Percentiles rank a stretch among this genome's conserved stretches.
phyloP scores from a whole-genome alignment of 2,888 invertebrate genomes.

The Acheta domesticus region DNA sequence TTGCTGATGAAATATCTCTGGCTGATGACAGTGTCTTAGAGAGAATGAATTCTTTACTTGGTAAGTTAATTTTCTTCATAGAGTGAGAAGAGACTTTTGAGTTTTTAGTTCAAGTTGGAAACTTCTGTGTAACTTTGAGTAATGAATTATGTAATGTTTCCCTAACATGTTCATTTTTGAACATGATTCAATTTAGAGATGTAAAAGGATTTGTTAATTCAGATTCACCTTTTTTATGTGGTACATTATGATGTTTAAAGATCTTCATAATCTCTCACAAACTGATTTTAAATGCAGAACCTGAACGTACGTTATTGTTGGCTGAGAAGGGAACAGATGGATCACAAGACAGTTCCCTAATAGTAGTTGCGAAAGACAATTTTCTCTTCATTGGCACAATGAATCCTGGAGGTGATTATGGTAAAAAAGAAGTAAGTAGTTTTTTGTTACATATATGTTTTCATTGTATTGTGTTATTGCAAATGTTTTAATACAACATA shows the following conservation, averaged over 20 bases:
- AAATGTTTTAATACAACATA: not conserved
- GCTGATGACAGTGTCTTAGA: conserved; percentile 98
- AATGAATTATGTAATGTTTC: too few species aligned
- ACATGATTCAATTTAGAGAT: too few species aligned
- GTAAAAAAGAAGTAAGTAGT: conserved; percentile 81
- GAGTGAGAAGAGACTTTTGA: not conserved
- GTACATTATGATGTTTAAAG: too few species aligned
- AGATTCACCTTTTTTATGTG: too few species aligned
- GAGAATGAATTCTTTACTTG: conserved; percentile 89
- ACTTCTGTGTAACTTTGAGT: too few species aligned
- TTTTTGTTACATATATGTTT: not conserved
- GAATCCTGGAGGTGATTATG: conserved; percentile 99
- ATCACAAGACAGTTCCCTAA: conserved; percentile 54
- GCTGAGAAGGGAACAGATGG: conserved; percentile 85
- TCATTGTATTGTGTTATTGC: not conserved
- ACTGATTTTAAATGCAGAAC: conserved; percentile 55
- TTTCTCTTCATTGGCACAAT: conserved; percentile 96
- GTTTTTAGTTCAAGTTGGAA: not conserved
- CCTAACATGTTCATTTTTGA: too few species aligned
- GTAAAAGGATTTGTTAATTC: too few species aligned
- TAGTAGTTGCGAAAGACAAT: conserved; percentile 57
- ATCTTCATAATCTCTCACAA: too few species aligned
- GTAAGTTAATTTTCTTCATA: conserved; percentile 42
- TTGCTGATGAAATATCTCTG: conserved; percentile 97
- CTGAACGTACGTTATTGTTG: conserved; percentile 83